A percentile compares a stretch with the other conserved stretches of the same genome.
Evolutionary conservation across 2,888 invertebrate genomes (phyloP).

Genomic region (Idaea straminata): DNA sequence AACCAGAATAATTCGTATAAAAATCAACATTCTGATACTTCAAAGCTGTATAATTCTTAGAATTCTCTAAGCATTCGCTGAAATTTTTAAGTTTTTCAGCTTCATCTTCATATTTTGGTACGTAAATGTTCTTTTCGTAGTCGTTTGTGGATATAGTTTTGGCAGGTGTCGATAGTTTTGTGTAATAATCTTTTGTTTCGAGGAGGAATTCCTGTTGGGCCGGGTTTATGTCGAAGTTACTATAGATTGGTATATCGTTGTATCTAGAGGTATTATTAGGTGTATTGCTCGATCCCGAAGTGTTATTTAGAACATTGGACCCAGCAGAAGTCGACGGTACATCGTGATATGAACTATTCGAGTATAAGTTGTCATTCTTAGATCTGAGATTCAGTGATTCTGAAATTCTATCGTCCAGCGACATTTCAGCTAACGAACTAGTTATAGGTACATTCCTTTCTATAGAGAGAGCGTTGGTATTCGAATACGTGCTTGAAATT

Average conservation of each 20-base stretch:
- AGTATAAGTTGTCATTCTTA: conserved; percentile 62
- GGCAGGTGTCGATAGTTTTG: conserved; percentile 60
- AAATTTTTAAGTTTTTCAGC: conserved; percentile 63
- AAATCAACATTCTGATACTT: conserved; percentile 67
- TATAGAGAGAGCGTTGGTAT: conserved; percentile 44
- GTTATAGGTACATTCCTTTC: conserved; percentile 41
- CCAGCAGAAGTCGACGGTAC: conserved; percentile 38
- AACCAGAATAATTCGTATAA: conserved; percentile 41
- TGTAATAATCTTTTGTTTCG: conserved; percentile 71
- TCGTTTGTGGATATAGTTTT: conserved; percentile 45
- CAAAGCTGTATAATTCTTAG: conserved; percentile 67
- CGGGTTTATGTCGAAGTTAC: conserved; percentile 58
- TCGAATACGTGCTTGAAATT: conserved; percentile 40
- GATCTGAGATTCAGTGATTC: conserved; percentile 72
- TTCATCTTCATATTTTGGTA: conserved; percentile 63
- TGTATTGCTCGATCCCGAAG: conserved; percentile 23
- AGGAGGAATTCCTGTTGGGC: conserved; percentile 61
- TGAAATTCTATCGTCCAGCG: conserved; percentile 72
- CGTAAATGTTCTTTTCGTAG: conserved; percentile 72
- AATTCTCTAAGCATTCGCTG: conserved; percentile 63
- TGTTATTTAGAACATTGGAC: not conserved
- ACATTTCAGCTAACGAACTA: conserved; percentile 55
- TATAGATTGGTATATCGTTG: conserved; percentile 61
- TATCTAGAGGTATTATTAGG: conserved; percentile 37
- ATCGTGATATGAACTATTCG: conserved; percentile 43